Percentiles rank a stretch among this genome's conserved stretches.
phyloP scores from a whole-genome alignment of 35 echinoderm and acorn worm genomes.

The Amphiura filiformis region DNA sequence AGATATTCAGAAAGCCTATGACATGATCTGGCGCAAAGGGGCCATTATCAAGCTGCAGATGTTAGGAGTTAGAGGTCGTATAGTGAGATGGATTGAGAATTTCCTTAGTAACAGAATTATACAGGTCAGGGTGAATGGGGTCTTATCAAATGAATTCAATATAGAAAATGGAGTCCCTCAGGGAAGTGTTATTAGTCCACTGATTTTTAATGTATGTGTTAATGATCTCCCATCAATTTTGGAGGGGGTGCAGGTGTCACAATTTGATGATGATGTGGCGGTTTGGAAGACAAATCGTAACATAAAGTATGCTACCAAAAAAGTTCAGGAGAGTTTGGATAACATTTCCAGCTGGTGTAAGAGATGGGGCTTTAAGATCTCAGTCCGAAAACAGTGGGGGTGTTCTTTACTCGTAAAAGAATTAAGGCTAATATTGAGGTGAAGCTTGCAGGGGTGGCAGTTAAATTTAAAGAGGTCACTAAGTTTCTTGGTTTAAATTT shows the following conservation, averaged over 20 bases:
- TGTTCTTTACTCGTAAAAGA: neutral
- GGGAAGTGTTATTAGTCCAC: neutral
- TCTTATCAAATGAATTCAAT: neutral
- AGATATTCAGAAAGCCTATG: conserved; percentile 34
- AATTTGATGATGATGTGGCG: conserved; percentile 9
- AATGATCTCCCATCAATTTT: neutral
- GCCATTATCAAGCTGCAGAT: neutral
- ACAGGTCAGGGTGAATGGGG: neutral
- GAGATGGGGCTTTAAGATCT: neutral
- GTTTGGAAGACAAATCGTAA: neutral
- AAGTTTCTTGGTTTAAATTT: neutral
- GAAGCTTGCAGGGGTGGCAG: neutral
- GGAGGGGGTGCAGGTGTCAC: neutral
- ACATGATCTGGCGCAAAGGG: conserved; percentile 20
- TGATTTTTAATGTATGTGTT: conserved; percentile 19
- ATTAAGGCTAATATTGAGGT: neutral
- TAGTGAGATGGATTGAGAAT: neutral
- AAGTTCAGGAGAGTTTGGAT: neutral
- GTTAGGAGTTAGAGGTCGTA: neutral
- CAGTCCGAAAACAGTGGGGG: conserved; percentile 1
- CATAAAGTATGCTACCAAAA: neutral
- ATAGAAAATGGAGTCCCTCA: conserved; percentile 27
- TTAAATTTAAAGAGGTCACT: neutral
- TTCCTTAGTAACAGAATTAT: neutral
- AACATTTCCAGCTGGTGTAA: conserved; percentile 9